Evolutionary conservation across 2,113 vertebrate species (phyloP).

Genomic region (Myiozetetes cayanensis): DNA sequence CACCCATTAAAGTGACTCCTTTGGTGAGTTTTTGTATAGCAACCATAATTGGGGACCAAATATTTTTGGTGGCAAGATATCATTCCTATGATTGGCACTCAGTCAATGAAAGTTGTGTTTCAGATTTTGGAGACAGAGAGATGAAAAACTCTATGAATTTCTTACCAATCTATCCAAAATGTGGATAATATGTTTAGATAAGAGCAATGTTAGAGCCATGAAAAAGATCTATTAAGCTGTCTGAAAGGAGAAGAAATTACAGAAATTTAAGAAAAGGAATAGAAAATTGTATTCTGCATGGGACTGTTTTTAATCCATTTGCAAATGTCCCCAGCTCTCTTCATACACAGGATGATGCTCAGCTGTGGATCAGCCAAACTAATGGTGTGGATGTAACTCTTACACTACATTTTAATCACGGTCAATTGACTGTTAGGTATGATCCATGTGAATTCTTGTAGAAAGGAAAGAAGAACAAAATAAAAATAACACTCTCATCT

Average conservation of each 20-base stretch:
- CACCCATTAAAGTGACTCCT: not conserved
- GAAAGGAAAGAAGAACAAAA: not conserved
- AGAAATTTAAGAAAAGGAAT: not conserved
- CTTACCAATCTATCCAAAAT: not conserved
- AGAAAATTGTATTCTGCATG: not conserved
- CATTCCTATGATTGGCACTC: not conserved
- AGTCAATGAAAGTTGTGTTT: not conserved
- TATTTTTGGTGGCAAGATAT: not conserved
- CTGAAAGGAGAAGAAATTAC: not conserved
- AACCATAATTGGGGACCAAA: not conserved
- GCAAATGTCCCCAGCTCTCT: not conserved
- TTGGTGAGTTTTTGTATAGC: not conserved
- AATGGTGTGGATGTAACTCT: not conserved
- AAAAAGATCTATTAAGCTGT: not conserved
- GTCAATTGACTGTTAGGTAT: not conserved
- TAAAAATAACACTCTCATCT: not conserved
- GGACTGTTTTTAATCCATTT: not conserved
- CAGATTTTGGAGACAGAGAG: not conserved
- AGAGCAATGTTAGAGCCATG: not conserved
- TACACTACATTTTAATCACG: not conserved
- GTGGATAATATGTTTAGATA: not conserved
- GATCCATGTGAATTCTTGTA: not conserved
- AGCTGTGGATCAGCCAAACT: not conserved
- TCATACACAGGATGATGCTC: not conserved
- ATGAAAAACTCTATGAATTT: not conserved